These are phyloP conservation scores for Brachionus asplanchnoidis DNA, from an alignment of 1,140 invertebrate species.

Conservation along the genomic window DNA sequence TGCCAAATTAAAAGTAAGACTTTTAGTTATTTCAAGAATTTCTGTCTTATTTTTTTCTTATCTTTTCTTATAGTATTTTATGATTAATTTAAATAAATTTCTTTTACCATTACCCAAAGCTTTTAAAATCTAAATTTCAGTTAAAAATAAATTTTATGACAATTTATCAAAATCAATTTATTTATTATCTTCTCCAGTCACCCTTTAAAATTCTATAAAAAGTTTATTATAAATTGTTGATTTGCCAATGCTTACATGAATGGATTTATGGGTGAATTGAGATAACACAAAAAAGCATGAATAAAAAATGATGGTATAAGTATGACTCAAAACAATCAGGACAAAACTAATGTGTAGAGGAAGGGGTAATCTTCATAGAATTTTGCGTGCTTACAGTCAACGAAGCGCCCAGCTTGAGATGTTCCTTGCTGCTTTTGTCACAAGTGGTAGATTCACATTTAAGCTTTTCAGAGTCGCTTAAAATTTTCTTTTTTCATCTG, in stretches of 20 bases:
- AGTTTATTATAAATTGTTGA: conserved; percentile 97
- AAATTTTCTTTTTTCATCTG: background rate
- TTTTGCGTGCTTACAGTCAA: background rate
- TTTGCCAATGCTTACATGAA: conserved; percentile 98
- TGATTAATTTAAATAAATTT: too few species aligned
- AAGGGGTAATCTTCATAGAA: conserved; percentile 5
- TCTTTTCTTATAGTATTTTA: too few species aligned
- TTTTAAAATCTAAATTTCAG: too few species aligned
- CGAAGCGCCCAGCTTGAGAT: background rate
- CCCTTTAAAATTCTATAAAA: conserved; percentile 69
- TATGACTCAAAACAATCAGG: background rate
- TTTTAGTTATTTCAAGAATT: background rate
- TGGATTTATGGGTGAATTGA: conserved; percentile 76
- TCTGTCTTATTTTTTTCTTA: too few species aligned
- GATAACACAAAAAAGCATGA: conserved; percentile 43
- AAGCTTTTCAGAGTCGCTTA: background rate
- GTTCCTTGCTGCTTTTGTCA: background rate
- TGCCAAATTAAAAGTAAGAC: background rate
- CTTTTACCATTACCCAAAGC: too few species aligned
- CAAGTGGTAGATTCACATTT: background rate
- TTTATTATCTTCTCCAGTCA: conserved; percentile 30
- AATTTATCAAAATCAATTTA: background rate
- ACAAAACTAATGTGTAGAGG: background rate
- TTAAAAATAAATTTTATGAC: too few species aligned
- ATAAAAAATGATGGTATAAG: conserved; percentile 42